Evolutionary conservation across 1,140 invertebrate genomes (phyloP), one percentile per base, ranked within the genome.

Genomic region (Arion vulgaris): DNA sequence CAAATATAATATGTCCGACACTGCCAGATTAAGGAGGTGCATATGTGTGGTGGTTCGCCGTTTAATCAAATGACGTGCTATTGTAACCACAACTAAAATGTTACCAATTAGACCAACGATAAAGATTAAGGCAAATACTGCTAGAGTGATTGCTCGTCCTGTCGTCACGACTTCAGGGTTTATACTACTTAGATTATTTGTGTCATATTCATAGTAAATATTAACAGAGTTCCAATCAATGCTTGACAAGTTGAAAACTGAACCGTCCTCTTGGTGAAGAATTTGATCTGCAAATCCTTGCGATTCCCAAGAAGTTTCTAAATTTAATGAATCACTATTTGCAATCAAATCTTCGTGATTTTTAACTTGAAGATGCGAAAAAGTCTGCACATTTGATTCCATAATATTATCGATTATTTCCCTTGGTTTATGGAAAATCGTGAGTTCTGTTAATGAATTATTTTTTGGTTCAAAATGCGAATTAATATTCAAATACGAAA

Each of bases 1-100:
- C 69, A 98, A 96, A 91, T 98, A 98, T 13, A 98, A 94, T 13
- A 98, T 93, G 92, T 98, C 97, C n/a, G 97, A 97, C 1, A 95
- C 86, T 0, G 96, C 95, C 93, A 96, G 94, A 86, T 96, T 96
- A 39, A 94, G 94, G 84, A 98, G 97, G 13, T 98, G 94, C 49
- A 98, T 93, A 89, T 98, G 97, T n/a, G n/a, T n/a, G 28, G 97
- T 98, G 9, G 96, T 97, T 0, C 96, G 96, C 85, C 96, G 93
- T 96, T 98, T 97, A 87, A 95, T 95, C 69, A 95, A 95, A 92
- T 97, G 97, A 9, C 95, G 95, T 0, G 97, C 95, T 36, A 96
- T 93, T 0, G 95, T 93, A 13, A 96, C 93, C 13, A 96, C 95
- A 11, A 97, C 96, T 45, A 98, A 92, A 0, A 94, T 95, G 92